Evolutionary conservation across 2,797 vertebrate genomes (phyloP).

Genomic region (Myotis myotis): DNA sequence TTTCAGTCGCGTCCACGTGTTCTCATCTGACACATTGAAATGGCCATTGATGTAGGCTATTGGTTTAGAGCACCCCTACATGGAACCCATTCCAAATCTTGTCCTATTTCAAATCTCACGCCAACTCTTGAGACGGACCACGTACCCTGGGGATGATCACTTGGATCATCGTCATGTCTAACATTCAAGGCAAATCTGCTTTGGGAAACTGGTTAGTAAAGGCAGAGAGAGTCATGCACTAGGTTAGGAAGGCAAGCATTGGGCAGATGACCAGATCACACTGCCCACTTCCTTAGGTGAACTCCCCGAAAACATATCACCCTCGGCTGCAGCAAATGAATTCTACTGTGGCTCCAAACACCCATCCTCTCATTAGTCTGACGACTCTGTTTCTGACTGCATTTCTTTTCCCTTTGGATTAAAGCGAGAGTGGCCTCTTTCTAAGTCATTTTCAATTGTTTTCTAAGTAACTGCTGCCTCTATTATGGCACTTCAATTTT

Average conservation of each 20-base stretch:
- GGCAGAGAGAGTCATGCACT: neutral
- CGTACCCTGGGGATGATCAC: neutral
- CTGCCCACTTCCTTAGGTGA: constrained; percentile 56
- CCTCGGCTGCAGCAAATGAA: constrained; percentile 66
- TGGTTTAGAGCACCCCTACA: neutral
- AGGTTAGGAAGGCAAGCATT: constrained; percentile 57
- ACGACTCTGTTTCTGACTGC: constrained; percentile 59
- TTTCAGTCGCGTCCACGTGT: constrained; percentile 22
- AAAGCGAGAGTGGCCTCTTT: constrained; percentile 70
- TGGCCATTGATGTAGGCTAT: neutral
- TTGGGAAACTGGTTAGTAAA: constrained; percentile 47
- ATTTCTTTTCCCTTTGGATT: constrained; percentile 69
- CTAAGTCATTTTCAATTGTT: constrained; percentile 70
- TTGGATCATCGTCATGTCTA: neutral
- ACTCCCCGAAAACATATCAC: constrained; percentile 47
- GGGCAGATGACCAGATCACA: neutral
- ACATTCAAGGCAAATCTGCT: neutral
- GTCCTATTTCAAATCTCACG: neutral
- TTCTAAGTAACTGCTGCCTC: constrained; percentile 78
- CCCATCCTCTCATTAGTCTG: constrained; percentile 60
- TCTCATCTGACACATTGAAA: neutral
- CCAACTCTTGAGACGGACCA: neutral
- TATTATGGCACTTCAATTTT: constrained; percentile 79
- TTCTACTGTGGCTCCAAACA: constrained; percentile 66
- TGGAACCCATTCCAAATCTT: neutral